phyloP scores from a whole-genome alignment of 2,888 invertebrate genomes.

The Atrina japonica region DNA sequence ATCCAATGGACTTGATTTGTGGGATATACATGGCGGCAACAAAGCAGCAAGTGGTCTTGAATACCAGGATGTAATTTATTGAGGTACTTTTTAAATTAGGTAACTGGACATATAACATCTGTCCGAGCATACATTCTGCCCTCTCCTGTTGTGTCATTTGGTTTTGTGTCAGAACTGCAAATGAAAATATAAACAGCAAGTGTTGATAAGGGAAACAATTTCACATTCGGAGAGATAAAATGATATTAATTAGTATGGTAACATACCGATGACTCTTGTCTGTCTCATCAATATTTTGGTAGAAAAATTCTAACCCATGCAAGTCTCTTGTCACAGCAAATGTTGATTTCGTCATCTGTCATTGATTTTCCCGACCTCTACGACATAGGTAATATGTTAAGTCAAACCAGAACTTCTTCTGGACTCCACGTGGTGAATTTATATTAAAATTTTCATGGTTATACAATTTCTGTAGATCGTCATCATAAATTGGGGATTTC shows the following conservation, averaged over 20 bases:
- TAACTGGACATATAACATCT: no score
- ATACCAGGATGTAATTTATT: neutral
- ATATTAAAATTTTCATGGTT: neutral
- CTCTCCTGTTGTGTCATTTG: no score
- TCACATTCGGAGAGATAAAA: no score
- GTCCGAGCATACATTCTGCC: no score
- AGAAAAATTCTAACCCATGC: conserved; percentile 10
- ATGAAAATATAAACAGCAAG: no score
- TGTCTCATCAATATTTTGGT: conserved; percentile 4
- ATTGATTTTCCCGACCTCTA: conserved; percentile 13
- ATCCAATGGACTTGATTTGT: neutral
- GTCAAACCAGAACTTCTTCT: conserved; percentile 14
- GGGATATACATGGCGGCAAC: neutral
- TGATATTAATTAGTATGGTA: no score
- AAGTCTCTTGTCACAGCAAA: conserved; percentile 13
- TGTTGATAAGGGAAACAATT: no score
- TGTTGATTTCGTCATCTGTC: conserved; percentile 5
- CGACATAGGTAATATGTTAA: conserved; percentile 10
- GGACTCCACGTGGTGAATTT: conserved; percentile 11
- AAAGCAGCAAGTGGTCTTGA: neutral
- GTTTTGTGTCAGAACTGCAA: no score
- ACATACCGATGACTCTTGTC: neutral
- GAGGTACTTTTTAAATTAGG: no score
- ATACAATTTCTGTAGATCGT: conserved; percentile 3
- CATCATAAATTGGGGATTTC: neutral